Conservation (phyloP, 2,888 invertebrate species). For the Eumerus sabulonum region DNA sequence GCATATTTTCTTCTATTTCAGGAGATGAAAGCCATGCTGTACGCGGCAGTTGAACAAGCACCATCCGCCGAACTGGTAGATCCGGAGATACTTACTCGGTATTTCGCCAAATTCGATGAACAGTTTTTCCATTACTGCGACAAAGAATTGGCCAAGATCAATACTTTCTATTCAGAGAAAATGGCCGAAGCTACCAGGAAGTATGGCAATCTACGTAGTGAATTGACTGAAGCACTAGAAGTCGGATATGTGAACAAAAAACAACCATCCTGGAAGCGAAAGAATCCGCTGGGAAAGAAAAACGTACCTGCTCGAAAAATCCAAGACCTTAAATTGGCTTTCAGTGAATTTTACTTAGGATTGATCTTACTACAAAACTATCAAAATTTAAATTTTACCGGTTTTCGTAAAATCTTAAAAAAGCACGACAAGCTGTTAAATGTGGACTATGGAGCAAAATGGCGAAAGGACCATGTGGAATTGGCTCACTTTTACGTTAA, state of each 20-base stretch:
- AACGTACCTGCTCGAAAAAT: conserved; percentile 84
- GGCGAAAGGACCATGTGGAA: conserved; percentile 89
- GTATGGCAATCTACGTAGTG: conserved; percentile 86
- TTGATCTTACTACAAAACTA: conserved; percentile 92
- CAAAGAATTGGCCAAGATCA: conserved; percentile 91
- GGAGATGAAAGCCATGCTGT: conserved; percentile 92
- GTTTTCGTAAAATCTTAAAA: conserved; percentile 93
- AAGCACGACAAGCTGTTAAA: conserved; percentile 91
- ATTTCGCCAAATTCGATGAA: conserved; percentile 90
- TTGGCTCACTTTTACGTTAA: conserved; percentile 90
- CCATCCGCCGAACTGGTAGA: conserved; percentile 88
- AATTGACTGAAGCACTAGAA: conserved; percentile 81
- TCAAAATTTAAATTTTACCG: conserved; percentile 92
- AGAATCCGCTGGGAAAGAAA: conserved; percentile 78
- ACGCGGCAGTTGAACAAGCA: conserved; percentile 87
- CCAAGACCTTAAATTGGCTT: conserved; percentile 91
- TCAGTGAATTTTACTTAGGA: conserved; percentile 93
- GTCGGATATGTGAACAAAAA: conserved; percentile 77
- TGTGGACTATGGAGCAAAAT: conserved; percentile 86
- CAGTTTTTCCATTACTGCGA: conserved; percentile 91
- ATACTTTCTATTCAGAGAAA: conserved; percentile 94
- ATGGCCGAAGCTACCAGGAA: conserved; percentile 92
- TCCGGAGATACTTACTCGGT: conserved; percentile 84
- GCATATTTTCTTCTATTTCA: too few species aligned
- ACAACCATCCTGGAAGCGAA: conserved; percentile 77